A percentile compares a stretch with the other conserved stretches of the same genome.
Evolutionary conservation across 2,113 vertebrate genomes (phyloP).

Genomic region (Eptatretus burgeri): DNA sequence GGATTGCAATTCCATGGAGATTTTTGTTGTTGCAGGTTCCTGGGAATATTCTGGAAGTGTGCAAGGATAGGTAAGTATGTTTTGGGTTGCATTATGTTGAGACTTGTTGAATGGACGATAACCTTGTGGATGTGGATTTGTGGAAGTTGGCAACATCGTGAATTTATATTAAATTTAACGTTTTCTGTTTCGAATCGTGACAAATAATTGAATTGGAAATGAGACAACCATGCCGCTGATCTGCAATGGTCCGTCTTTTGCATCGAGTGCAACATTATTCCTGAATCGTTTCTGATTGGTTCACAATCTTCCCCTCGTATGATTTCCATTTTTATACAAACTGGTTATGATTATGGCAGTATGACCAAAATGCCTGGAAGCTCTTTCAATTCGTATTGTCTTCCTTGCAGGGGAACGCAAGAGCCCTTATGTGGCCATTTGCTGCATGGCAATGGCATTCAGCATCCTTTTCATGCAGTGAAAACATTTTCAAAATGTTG

Average conservation of each 20-base stretch:
- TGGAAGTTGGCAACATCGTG: background rate
- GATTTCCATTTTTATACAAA: background rate
- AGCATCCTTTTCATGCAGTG: constrained; percentile 6
- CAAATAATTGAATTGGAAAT: background rate
- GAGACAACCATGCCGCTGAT: too few relatives aligned
- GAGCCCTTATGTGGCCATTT: constrained; percentile 2
- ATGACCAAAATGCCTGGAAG: background rate
- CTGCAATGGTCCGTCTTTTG: background rate
- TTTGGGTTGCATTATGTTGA: background rate
- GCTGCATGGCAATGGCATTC: constrained; percentile 7
- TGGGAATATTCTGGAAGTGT: constrained; percentile 2
- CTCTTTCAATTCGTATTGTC: background rate
- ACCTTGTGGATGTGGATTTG: background rate
- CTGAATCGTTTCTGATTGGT: background rate
- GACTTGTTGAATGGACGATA: background rate
- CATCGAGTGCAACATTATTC: background rate
- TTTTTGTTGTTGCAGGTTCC: background rate
- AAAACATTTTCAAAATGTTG: too few relatives aligned
- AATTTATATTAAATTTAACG: background rate
- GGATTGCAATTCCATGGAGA: too few relatives aligned
- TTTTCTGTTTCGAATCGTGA: background rate
- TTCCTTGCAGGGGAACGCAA: constrained; percentile 6
- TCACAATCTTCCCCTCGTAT: background rate
- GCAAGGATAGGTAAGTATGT: background rate
- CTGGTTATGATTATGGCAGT: background rate